A percentile compares a stretch with the other conserved stretches of the same genome.
Conservation (phyloP, 2,888 invertebrate genomes). For the Tipula helvola region DNA sequence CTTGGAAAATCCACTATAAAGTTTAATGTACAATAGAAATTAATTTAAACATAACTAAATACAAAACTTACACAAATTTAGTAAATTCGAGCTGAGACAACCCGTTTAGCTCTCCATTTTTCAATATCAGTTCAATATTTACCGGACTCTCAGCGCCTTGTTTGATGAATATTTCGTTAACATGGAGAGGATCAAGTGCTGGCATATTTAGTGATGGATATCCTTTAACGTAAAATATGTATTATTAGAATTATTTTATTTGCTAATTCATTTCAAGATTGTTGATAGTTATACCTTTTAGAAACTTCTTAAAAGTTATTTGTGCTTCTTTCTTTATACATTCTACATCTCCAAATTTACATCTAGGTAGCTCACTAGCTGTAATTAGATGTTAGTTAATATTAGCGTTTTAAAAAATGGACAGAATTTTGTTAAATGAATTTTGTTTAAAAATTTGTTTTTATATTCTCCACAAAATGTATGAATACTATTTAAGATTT, state of each 20-base stretch:
- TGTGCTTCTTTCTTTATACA: neutral
- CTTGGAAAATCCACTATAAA: slow-evolving; percentile 14
- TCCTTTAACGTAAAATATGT: neutral
- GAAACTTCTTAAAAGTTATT: neutral
- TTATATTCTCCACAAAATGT: too few relatives aligned
- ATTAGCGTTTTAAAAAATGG: too few relatives aligned
- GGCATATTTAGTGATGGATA: slow-evolving; percentile 13
- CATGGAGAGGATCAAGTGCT: slow-evolving; percentile 14
- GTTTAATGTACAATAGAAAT: neutral
- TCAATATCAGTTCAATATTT: slow-evolving; percentile 14
- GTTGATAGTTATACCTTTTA: neutral
- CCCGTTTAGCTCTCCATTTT: slow-evolving; percentile 12
- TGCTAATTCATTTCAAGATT: neutral
- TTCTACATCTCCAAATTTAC: neutral
- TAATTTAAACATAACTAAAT: neutral
- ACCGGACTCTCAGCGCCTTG: slow-evolving; percentile 16
- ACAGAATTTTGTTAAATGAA: too few relatives aligned
- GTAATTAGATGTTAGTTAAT: neutral
- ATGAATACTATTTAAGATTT: too few relatives aligned
- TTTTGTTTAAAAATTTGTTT: too few relatives aligned
- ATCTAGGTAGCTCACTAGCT: neutral
- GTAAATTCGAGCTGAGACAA: slow-evolving; percentile 10
- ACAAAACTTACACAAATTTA: slow-evolving; percentile 11
- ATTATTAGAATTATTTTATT: neutral
- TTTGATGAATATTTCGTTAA: slow-evolving; percentile 13